A percentile compares a stretch with the other conserved stretches of the same genome.
These are phyloP conservation scores for Xenops minutus DNA, from an alignment of 2,797 vertebrate genomes.

Conservation along the genomic window DNA sequence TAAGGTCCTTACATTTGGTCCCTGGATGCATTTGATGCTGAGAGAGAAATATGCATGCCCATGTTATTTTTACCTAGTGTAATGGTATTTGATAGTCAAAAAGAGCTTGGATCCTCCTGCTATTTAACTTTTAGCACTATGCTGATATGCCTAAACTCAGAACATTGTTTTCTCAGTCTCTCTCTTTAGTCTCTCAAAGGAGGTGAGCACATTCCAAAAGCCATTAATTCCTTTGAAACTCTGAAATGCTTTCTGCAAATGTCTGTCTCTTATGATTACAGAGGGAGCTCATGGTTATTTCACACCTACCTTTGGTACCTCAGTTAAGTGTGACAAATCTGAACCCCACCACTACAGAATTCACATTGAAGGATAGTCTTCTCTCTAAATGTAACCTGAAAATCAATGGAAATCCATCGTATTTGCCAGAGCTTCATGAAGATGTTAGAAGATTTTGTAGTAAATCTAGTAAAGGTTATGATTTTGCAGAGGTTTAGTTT, in stretches of 20 bases:
- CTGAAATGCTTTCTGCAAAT: neutral
- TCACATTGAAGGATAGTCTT: neutral
- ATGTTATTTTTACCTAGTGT: neutral
- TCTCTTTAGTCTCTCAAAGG: neutral
- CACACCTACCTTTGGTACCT: neutral
- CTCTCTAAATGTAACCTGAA: neutral
- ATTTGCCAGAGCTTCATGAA: neutral
- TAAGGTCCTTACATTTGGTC: neutral
- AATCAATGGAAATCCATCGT: neutral
- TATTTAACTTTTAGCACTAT: neutral
- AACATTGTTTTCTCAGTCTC: neutral
- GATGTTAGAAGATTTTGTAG: neutral
- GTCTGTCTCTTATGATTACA: neutral
- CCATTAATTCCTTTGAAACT: neutral
- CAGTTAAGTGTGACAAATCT: neutral
- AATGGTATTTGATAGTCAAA: neutral
- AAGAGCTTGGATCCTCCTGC: neutral
- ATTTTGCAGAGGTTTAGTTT: too few species aligned
- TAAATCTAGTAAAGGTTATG: neutral
- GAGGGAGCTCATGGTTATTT: neutral
- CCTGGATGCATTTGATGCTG: neutral
- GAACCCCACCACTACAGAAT: neutral
- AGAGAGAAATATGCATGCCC: neutral
- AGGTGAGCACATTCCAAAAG: neutral
- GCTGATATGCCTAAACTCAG: neutral